phyloP scores from a whole-genome alignment of 1,140 invertebrate genomes.

The Aphaenogaster ashmeadi region DNA sequence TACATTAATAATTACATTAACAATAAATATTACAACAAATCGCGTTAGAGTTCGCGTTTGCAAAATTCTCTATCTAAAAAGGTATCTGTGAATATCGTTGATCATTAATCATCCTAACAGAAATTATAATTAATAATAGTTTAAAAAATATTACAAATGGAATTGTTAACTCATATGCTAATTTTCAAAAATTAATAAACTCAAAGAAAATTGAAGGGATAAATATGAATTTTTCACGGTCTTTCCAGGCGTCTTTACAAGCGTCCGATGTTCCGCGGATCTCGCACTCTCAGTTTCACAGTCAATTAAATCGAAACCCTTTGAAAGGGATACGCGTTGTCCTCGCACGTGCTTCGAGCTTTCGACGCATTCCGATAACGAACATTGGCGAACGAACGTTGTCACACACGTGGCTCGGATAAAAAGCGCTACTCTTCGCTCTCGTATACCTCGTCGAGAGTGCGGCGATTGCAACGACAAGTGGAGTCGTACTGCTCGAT shows the following conservation, averaged over 20 bases:
- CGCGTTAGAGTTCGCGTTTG: neutral
- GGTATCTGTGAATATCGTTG: neutral
- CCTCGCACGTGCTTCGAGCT: neutral
- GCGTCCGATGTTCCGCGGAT: neutral
- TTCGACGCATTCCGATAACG: constrained; percentile 23
- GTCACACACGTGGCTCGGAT: constrained; percentile 10
- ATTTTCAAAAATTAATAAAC: neutral
- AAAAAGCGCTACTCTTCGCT: constrained; percentile 13
- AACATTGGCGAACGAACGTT: neutral
- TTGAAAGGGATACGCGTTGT: neutral
- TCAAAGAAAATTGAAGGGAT: neutral
- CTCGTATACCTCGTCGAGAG: neutral
- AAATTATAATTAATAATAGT: neutral
- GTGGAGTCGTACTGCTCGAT: constrained; percentile 45
- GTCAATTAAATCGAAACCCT: constrained; percentile 32
- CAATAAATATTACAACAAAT: neutral
- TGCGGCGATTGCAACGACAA: constrained; percentile 30
- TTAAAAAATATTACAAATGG: neutral
- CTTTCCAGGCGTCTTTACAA: neutral
- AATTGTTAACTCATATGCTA: neutral
- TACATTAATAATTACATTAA: neutral
- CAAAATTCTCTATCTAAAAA: neutral
- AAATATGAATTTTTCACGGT: neutral
- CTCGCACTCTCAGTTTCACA: neutral
- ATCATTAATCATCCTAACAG: neutral